These are phyloP conservation scores for Holacanthus passer DNA, from an alignment of 2,113 vertebrate genomes.

Conservation along the genomic window DNA sequence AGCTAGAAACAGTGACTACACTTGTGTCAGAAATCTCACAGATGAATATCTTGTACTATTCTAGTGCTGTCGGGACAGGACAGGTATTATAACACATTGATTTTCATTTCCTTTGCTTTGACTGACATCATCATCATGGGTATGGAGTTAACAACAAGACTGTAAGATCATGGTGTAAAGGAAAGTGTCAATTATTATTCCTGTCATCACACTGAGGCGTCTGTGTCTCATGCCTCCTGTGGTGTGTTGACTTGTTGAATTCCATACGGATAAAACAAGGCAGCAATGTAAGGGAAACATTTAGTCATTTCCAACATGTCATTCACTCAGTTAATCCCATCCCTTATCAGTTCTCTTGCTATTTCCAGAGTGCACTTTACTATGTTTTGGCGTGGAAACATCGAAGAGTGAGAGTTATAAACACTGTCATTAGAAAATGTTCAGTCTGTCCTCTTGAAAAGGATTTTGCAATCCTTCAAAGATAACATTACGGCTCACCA, in stretches of 20 bases:
- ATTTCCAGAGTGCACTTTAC: constrained; percentile 38
- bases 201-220: background rate
- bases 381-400: constrained; percentile 9
- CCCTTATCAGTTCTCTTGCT: constrained; percentile 28
- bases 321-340: constrained; percentile 60
- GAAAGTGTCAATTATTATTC: constrained; percentile 7
- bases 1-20: background rate
- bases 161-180: background rate
- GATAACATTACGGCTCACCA: constrained; percentile 30
- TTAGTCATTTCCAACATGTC: constrained; percentile 49
- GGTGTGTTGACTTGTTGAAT: constrained; percentile 1
- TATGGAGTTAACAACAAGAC: background rate
- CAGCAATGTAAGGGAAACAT: constrained; percentile 33
- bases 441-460: constrained; percentile 41
- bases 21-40: background rate
- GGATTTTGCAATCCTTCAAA: constrained; percentile 32
- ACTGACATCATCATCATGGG: background rate
- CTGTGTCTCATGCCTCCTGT: constrained; percentile 10
- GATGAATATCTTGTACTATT: background rate
- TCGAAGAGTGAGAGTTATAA: background rate
- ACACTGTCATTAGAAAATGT: constrained; percentile 37
- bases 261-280: constrained; percentile 18
- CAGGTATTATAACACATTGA: background rate
- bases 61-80: background rate
- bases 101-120: constrained; percentile 2